Conservation (phyloP, 1,140 invertebrate genomes). For the Probaryconus sp. region DNA sequence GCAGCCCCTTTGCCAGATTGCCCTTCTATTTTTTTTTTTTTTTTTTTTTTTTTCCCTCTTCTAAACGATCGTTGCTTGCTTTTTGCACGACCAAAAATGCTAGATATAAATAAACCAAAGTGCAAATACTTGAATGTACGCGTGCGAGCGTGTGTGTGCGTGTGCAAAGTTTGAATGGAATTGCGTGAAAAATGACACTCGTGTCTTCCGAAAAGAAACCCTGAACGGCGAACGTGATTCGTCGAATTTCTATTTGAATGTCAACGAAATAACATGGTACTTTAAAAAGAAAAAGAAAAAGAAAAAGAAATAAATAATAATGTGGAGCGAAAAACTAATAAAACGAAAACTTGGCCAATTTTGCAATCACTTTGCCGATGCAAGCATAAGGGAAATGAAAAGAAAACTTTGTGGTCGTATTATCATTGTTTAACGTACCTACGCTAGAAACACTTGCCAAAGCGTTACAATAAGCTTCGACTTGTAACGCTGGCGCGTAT, state of each 20-base stretch:
- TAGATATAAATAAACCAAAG: conserved; percentile 66
- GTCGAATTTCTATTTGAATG: neutral
- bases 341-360: conserved; percentile 48
- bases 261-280: conserved; percentile 3
- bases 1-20: no score
- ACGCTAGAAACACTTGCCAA: conserved; percentile 63
- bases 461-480: conserved; percentile 46
- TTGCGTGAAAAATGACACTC: conserved; percentile 21
- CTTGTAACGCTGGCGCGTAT: conserved; percentile 34
- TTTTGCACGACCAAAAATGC: conserved; percentile 64
- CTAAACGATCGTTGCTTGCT: conserved; percentile 41
- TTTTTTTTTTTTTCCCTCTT: no score
- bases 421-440: conserved; percentile 75
- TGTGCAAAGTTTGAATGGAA: conserved; percentile 27
- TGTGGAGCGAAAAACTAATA: no score
- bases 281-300: neutral
- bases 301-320: conserved; percentile 17
- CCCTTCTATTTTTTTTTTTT: no score
- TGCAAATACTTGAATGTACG: conserved; percentile 65
- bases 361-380: conserved; percentile 71
- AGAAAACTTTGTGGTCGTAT: conserved; percentile 66
- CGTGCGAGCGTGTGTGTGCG: conserved; percentile 2
- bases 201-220: conserved; percentile 52
- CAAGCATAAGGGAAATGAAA: conserved; percentile 43
- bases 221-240: conserved; percentile 16